Evolutionary conservation across 1,140 invertebrate genomes (phyloP), one percentile per base, ranked within the genome.

Genomic region (Propsilocerus akamusi): DNA sequence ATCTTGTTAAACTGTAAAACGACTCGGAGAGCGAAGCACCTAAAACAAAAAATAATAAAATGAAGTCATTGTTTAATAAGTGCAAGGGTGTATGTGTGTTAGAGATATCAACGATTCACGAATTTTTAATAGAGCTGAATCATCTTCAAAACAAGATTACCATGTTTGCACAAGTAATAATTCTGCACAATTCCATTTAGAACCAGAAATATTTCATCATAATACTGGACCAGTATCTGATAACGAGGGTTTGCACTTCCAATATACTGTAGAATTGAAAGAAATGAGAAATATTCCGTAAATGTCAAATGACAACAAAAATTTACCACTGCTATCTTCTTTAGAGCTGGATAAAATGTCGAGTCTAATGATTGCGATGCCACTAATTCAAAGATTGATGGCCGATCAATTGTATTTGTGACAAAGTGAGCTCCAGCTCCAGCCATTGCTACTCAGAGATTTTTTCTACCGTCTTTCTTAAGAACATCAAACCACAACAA

Each of bases 381-480:
- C 2, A 59, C 59, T 30, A 63, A 61, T 53, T 64, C 62, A 47
- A 64, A 64, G 28, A 64, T 62, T 5, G 62, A 64, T 17, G 62
- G 61, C 5, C 59, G 53, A 55, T 64, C 61, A 34, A 62, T 60
- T 7, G 63, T 51, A 56, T 64, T 64, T 47, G 63, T 59, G 20
- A 60, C 59, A 28, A 64, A 54, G 49, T 62, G 63, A 8, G 60
- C 61, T 11, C 32, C 20, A n/a, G 57, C 59, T 52, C 59, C 59
- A 8, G 59, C 59, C 59, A 60, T 60, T 25, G 24, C n/a, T n/a
- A n/a, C n/a, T n/a, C n/a, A n/a, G n/a, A n/a, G n/a, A n/a, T n/a
- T n/a, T n/a, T n/a, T n/a, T n/a, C n/a, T n/a, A n/a, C n/a, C n/a
- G n/a, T n/a, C n/a, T n/a, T n/a, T n/a, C n/a, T n/a, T n/a, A n/a